phyloP scores from a whole-genome alignment of 2,113 vertebrate species.

The Himantopus leucocephalus region DNA sequence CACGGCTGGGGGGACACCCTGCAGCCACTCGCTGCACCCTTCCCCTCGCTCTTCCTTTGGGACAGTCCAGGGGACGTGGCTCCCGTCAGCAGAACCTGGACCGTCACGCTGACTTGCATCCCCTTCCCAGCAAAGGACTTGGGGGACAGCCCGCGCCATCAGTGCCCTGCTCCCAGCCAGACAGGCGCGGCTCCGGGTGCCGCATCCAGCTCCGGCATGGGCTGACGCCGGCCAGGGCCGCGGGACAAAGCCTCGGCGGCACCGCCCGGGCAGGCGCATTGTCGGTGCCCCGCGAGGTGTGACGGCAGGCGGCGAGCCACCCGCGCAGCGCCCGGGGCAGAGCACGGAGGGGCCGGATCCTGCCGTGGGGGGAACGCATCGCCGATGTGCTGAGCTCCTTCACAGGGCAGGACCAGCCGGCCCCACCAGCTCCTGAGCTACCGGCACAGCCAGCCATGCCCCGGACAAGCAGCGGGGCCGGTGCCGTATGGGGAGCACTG shows the following conservation, averaged over 20 bases:
- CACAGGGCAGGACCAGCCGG: background rate
- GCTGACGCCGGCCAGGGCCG: background rate
- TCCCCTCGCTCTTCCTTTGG: background rate
- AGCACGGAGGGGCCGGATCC: too few relatives aligned
- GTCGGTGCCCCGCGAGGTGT: accelerated
- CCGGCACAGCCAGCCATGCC: background rate
- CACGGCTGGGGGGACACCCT: accelerated
- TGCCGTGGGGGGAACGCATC: too few relatives aligned
- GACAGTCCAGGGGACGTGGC: accelerated
- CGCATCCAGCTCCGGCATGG: accelerated
- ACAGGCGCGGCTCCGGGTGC: accelerated
- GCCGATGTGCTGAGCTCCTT: accelerated
- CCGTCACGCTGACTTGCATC: accelerated
- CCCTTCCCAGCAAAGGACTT: background rate
- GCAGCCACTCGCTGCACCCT: accelerated
- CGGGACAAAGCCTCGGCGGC: accelerated
- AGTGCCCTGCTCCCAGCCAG: accelerated
- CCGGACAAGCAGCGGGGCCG: accelerated
- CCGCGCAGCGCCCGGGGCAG: too few relatives aligned
- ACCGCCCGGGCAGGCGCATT: accelerated
- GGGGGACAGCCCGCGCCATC: accelerated
- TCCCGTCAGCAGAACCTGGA: background rate
- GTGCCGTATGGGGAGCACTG: accelerated
- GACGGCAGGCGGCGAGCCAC: background rate
- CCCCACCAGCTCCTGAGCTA: accelerated